These are phyloP conservation scores for Spermophilus dauricus DNA, from an alignment of 2,113 vertebrate genomes.

Conservation along the genomic window DNA sequence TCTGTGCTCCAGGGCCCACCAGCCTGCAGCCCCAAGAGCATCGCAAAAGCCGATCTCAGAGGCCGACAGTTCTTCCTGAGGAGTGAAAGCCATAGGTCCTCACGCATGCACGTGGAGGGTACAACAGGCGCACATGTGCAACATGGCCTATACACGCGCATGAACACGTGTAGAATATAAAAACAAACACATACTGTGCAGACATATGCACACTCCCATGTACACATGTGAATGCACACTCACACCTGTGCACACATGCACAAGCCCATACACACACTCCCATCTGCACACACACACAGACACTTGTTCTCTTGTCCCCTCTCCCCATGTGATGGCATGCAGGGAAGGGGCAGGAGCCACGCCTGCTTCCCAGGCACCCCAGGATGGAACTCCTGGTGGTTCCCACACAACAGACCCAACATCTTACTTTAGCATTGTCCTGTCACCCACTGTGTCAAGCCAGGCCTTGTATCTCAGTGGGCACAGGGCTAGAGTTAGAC, in stretches of 20 bases:
- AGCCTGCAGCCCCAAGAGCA: neutral
- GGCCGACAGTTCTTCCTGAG: neutral
- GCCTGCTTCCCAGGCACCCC: neutral
- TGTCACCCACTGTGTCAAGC: accelerated
- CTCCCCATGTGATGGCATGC: accelerated
- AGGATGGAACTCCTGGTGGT: accelerated
- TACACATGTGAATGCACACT: no score
- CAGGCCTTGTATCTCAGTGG: accelerated
- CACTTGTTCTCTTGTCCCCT: no score
- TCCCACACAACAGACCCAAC: accelerated
- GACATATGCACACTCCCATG: no score
- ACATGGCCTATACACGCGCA: neutral
- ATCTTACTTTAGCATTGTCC: neutral
- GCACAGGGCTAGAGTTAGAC: no score
- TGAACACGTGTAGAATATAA: neutral
- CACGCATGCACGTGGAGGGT: accelerated
- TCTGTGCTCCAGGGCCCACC: accelerated
- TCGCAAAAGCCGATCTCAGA: neutral
- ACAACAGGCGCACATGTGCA: accelerated
- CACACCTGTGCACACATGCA: neutral
- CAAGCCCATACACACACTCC: no score
- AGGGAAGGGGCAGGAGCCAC: accelerated
- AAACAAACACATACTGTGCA: no score
- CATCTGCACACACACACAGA: neutral
- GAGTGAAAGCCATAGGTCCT: neutral